Evolutionary conservation across 2,113 vertebrate species (phyloP), one percentile per base, ranked within the genome.

Genomic region (Microtus montanus): DNA sequence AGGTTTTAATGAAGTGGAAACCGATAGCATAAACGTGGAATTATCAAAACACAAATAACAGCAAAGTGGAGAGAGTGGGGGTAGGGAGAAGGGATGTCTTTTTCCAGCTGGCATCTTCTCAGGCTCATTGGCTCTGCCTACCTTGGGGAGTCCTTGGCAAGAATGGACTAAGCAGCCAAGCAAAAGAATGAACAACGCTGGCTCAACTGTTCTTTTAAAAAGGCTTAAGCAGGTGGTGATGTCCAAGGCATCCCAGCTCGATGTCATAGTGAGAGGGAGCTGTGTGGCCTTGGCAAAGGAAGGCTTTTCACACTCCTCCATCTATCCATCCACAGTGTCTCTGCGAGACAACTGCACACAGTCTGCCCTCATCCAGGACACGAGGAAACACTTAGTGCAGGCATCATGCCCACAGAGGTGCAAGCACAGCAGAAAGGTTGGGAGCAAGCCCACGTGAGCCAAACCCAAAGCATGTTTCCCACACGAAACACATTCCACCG

Each of bases 61-160:
- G 71, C 93, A 93, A 95, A 93, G 33, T 6, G 35, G 35, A 17
- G 80, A 80, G 3, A 49, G 58, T 20, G 17, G 7, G 6, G 82
- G 83, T 80, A 0, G 58, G 38, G 38, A 64, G 26, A 15, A 84
- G 20, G 5, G 5, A 90, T 73, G 84, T 70, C 96, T 98, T 97
- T 97, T 71, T 87, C 96, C 98, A 98, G 97, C 97, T 97, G 97
- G 94, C 33, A 10, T 58, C 95, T 98, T 97, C 98, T 96, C 97
- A 98, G 97, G 83, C 83, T 33, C 15, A 0, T 44, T 9, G 87
- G 38, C 95, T 96, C 95, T 82, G 41, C 88, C 79, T 79, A 73
- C 90, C 74, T 7, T 73, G 61, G 75, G 0, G 79, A 97, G 97
- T 92, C 97, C 96, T 97, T 98, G 97, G 87, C 12, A 44, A 87